Evolutionary conservation across 2,888 invertebrate species (phyloP), one percentile per base, ranked within the genome.

Genomic region (Pseudolycoriella hygida): DNA sequence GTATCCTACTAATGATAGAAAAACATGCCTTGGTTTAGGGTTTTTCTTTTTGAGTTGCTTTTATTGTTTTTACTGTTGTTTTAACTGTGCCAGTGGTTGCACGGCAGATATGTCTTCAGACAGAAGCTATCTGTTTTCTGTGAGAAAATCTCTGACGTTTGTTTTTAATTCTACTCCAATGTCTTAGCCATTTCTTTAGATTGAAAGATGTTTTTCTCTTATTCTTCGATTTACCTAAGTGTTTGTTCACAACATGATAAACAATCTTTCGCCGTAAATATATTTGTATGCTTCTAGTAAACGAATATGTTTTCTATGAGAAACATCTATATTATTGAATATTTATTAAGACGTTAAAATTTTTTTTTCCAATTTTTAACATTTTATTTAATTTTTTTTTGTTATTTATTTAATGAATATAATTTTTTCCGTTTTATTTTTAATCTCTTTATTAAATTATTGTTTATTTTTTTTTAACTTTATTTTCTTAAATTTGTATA

Each of bases 231-330:
- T 39, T 17, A 17, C 39, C 17, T 39, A 17, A 39, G 17, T 39
- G 39, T 39, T 39, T 39, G 39, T 39, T 39, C 39, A 39, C 39
- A 39, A 39, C 39, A 39, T 39, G 39, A 39, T 39, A 39, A 17
- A 39, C 39, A 39, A 39, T 17, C 17, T 39, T 39, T 17, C 17
- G 39, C 39, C 39, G 39, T 39, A 39, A 39, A 39, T 39, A 39
- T 39, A 34, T 34, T 12, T 25, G 25, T 25, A 25, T 25, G 25
- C 8, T 25, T 25, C 25, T 25, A 25, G 25, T 25, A 25, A 25
- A 25, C 8, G 25, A 25, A 8, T 25, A 25, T 25, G 25, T 25
- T 34, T 34, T 14, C 34, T 34, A 34, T 34, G 34, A 34, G 34
- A 34, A 14, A 14, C n/a, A 34, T 14, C 34, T 34, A 34, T 12